Evolutionary conservation across 2,888 invertebrate species (phyloP).

Genomic region (Andrena fulva): DNA sequence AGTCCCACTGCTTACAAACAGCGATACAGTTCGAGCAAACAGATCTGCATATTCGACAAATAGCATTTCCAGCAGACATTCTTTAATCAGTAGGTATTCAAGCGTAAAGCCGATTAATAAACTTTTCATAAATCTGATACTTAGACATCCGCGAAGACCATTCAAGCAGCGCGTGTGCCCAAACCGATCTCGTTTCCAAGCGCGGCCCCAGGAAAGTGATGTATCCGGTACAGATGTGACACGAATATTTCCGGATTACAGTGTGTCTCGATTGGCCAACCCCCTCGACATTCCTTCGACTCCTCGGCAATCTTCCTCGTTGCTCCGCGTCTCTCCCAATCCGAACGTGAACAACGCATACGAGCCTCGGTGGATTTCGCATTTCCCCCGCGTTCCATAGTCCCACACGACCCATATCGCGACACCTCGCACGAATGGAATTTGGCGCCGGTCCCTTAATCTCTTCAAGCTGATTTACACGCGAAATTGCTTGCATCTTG

Average conservation of each 20-base stretch:
- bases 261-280: conserved; percentile 36
- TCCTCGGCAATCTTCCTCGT: conserved; percentile 4
- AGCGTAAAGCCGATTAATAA: not conserved
- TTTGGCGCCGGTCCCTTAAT: conserved; percentile 29
- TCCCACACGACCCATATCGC: conserved; percentile 48
- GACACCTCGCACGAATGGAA: conserved; percentile 46
- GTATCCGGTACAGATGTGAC: conserved; percentile 65
- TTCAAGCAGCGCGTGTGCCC: not conserved
- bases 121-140: not conserved
- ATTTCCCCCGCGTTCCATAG: conserved; percentile 12
- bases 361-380: not conserved
- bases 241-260: conserved; percentile 63
- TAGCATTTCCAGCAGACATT: no score
- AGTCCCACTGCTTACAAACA: no score
- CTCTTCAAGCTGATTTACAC: conserved; percentile 23
- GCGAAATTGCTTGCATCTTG: conserved; percentile 2
- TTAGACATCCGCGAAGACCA: not conserved
- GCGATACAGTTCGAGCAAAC: no score
- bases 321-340: not conserved
- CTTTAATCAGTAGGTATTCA: not conserved
- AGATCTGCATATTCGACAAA: no score
- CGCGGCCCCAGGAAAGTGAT: conserved; percentile 49
- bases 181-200: conserved; percentile 10
- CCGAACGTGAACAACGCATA: no score
- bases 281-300: conserved; percentile 30